Conservation (phyloP, 2,888 invertebrate species). For the Drosophila prostipennis region DNA sequence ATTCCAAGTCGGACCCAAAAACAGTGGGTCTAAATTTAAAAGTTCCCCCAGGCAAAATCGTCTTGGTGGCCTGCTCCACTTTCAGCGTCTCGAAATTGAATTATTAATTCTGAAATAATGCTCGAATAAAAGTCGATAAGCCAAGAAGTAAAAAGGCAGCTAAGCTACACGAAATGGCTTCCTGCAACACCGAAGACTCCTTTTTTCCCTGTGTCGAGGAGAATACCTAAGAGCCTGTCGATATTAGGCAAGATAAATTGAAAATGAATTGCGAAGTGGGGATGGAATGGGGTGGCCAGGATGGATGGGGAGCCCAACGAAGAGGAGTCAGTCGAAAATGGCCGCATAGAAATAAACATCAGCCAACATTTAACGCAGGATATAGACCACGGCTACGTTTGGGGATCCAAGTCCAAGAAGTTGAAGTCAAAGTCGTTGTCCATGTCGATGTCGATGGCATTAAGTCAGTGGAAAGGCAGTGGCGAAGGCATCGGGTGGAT, state of each 20-base stretch:
- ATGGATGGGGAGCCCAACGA: neutral
- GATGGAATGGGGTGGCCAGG: neutral
- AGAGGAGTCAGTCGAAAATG: slow-evolving; percentile 41
- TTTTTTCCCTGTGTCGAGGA: slow-evolving; percentile 26
- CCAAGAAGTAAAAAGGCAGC: slow-evolving; percentile 48
- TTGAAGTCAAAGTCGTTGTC: slow-evolving; percentile 37
- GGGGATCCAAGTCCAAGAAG: slow-evolving; percentile 10
- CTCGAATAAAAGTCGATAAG: slow-evolving; percentile 54
- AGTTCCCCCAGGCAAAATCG: neutral
- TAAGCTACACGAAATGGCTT: slow-evolving; percentile 30
- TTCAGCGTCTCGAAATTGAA: slow-evolving; percentile 44
- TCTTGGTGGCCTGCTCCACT: slow-evolving; percentile 27
- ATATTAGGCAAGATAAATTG: slow-evolving; percentile 80
- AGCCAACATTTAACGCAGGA: slow-evolving; percentile 49
- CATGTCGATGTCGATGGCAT: slow-evolving; percentile 67
- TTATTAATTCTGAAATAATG: slow-evolving; percentile 57
- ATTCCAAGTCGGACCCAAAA: slow-evolving; percentile 3
- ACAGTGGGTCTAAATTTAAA: slow-evolving; percentile 23
- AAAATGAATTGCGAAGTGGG: slow-evolving; percentile 73
- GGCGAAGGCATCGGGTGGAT: slow-evolving; percentile 62
- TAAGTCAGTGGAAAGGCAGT: slow-evolving; percentile 62
- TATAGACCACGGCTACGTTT: slow-evolving; percentile 32
- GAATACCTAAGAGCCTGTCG: slow-evolving; percentile 71
- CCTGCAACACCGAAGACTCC: neutral
- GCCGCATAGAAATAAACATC: slow-evolving; percentile 56